Evolutionary conservation across 2,113 vertebrate genomes (phyloP).

Genomic region (Zingel zingel): DNA sequence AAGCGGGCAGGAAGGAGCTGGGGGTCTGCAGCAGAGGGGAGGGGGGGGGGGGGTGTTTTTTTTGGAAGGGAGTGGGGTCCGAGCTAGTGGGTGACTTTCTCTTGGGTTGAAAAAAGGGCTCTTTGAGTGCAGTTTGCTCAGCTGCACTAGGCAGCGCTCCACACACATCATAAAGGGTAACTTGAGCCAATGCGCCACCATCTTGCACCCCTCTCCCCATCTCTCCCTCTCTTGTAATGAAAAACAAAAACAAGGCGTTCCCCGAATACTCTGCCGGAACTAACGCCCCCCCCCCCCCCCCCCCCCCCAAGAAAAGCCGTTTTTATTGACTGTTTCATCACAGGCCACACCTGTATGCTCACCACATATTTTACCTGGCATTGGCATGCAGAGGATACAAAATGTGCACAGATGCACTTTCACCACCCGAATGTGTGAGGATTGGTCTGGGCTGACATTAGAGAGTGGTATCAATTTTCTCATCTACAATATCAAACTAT

Average conservation of each 20-base stretch:
- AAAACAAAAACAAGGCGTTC: constrained; percentile 81
- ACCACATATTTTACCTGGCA: constrained; percentile 68
- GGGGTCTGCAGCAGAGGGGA: constrained; percentile 62
- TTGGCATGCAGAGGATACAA: constrained; percentile 40
- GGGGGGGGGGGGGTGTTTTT: constrained; percentile 13
- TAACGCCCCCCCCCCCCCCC: constrained; percentile 6
- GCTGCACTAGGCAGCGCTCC: constrained; percentile 80
- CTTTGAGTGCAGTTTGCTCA: constrained; percentile 83
- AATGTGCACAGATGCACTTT: constrained; percentile 46
- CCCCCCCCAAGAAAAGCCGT: constrained; percentile 26
- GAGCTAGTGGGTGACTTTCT: constrained; percentile 72
- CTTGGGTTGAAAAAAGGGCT: constrained; percentile 74
- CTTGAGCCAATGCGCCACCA: constrained; percentile 77
- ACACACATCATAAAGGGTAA: constrained; percentile 78
- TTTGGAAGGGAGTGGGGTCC: constrained; percentile 65
- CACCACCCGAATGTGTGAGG: constrained; percentile 4
- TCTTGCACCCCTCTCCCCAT: constrained; percentile 48
- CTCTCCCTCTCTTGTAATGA: constrained; percentile 57
- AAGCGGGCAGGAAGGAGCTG: constrained; percentile 80
- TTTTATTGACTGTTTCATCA: constrained; percentile 48
- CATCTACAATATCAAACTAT: background rate
- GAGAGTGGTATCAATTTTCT: background rate
- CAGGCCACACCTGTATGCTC: constrained; percentile 51
- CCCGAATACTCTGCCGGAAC: constrained; percentile 48
- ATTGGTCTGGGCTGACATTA: background rate